Evolutionary conservation across 2,113 vertebrate genomes (phyloP).

Genomic region (Crotalus tigris): DNA sequence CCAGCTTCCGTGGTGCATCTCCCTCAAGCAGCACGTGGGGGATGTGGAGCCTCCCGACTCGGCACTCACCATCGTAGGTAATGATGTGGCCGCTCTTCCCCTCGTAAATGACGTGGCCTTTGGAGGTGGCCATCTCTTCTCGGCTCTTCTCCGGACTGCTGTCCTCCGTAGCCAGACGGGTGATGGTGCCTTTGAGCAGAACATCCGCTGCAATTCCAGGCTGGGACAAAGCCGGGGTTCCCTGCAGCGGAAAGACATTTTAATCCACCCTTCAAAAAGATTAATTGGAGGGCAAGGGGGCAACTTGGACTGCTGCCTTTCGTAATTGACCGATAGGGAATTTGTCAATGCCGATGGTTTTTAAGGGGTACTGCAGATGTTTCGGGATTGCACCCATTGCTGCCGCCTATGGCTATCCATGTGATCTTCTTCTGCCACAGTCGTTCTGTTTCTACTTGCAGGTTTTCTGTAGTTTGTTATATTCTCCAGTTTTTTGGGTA

Average conservation of each 20-base stretch:
- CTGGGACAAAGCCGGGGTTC: constrained; percentile 89
- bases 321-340: no score
- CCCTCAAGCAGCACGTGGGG: neutral
- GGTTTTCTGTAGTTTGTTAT: no score
- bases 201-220: constrained; percentile 84
- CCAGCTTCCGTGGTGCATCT: neutral
- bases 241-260: constrained; percentile 67
- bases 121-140: constrained; percentile 83
- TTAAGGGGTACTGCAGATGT: no score
- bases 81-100: constrained; percentile 94
- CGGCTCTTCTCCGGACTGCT: constrained; percentile 85
- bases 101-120: constrained; percentile 96
- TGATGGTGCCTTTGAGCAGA: constrained; percentile 87
- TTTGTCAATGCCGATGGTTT: no score
- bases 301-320: neutral
- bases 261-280: neutral
- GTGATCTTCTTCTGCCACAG: no score
- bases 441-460: no score
- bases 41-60: neutral
- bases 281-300: neutral
- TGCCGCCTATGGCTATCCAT: no score
- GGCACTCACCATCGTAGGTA: constrained; percentile 87
- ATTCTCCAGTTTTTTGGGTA: no score
- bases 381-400: no score
- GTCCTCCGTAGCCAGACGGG: constrained; percentile 87